A percentile compares a stretch with the other conserved stretches of the same genome.
phyloP scores from a whole-genome alignment of 2,888 invertebrate species.

The Zele albiditarsus region DNA sequence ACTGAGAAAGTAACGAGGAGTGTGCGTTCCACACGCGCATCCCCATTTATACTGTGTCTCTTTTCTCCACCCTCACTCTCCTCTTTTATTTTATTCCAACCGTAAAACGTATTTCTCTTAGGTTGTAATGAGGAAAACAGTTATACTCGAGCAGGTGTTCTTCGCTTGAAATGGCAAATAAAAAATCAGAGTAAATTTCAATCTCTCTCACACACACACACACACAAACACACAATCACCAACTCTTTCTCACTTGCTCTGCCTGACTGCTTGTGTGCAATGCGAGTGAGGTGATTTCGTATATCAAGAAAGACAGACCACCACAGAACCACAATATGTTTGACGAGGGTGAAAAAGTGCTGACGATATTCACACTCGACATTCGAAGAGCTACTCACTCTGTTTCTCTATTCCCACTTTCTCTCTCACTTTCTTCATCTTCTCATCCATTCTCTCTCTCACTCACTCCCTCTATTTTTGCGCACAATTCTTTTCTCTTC shows the following conservation, averaged over 20 bases:
- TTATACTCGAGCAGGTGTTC: slow-evolving; percentile 21
- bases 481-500: slow-evolving; percentile 20
- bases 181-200: slow-evolving; percentile 13
- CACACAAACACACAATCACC: no score
- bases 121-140: slow-evolving; percentile 16
- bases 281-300: slow-evolving; percentile 31
- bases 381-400: slow-evolving; percentile 35
- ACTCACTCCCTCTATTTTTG: neutral
- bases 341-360: slow-evolving; percentile 70
- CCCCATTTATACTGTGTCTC: neutral
- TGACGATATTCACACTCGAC: slow-evolving; percentile 66
- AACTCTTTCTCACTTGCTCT: neutral
- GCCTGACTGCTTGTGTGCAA: neutral
- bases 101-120: slow-evolving; percentile 12
- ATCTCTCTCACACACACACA: neutral
- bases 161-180: slow-evolving; percentile 6
- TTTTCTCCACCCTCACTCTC: neutral
- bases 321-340: slow-evolving; percentile 58
- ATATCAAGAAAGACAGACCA: slow-evolving; percentile 38
- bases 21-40: slow-evolving; percentile 11
- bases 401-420: slow-evolving; percentile 7
- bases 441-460: neutral
- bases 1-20: neutral
- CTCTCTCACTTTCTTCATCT: neutral
- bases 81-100: neutral